Percentiles rank a stretch among this genome's conserved stretches.
These are phyloP conservation scores for Zaprionus africanus DNA, from an alignment of 1,140 invertebrate species.

Conservation along the genomic window DNA sequence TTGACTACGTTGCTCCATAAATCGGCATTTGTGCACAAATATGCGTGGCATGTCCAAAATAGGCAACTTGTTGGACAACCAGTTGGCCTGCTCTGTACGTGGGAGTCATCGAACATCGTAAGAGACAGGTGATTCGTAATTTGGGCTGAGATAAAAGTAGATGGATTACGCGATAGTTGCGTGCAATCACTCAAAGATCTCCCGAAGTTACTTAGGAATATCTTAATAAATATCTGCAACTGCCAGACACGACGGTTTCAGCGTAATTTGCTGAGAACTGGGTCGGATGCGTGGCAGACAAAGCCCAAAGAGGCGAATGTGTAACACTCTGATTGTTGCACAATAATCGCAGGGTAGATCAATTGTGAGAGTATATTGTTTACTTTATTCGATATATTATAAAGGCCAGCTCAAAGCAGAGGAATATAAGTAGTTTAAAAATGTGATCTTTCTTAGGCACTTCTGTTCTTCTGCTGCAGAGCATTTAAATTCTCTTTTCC, in stretches of 20 bases:
- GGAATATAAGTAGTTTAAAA: neutral
- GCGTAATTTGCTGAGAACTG: neutral
- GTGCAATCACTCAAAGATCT: neutral
- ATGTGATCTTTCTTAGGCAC: too few relatives aligned
- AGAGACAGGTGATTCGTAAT: neutral
- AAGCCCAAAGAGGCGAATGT: neutral
- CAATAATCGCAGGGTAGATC: neutral
- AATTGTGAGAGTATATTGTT: neutral
- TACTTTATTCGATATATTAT: neutral
- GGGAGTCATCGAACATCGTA: neutral
- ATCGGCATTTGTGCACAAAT: neutral
- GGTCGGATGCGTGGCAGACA: conserved; percentile 1
- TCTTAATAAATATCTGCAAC: neutral
- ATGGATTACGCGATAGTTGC: neutral
- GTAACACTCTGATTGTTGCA: neutral
- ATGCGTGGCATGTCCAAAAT: neutral
- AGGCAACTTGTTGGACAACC: neutral
- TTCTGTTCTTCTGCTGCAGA: too few relatives aligned
- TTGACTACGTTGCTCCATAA: neutral
- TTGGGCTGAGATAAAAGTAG: neutral
- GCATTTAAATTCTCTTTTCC: neutral
- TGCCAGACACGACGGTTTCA: neutral
- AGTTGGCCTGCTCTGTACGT: neutral
- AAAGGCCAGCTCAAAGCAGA: neutral
- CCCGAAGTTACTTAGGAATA: neutral